These are phyloP conservation scores for Macrosteles quadrilineatus DNA, from an alignment of 1,140 invertebrate species.

Conservation along the genomic window DNA sequence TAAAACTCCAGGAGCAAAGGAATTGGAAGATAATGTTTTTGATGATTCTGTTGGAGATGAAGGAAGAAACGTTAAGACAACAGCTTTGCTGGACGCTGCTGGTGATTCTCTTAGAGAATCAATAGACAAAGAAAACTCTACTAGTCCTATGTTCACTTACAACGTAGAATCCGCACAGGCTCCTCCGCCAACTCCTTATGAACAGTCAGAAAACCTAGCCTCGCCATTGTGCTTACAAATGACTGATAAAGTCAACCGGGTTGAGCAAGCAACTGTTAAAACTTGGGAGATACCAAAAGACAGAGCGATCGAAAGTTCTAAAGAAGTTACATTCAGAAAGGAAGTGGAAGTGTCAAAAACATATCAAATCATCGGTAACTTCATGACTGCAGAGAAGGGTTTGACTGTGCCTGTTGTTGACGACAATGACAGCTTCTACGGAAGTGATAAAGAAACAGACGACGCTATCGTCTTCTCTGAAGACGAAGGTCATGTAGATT, in stretches of 20 bases:
- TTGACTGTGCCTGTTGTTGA: conserved; percentile 45
- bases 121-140: not conserved
- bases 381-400: conserved; percentile 40
- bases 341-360: conserved; percentile 46
- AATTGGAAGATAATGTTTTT: conserved; percentile 3
- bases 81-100: conserved; percentile 21
- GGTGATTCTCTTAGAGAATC: conserved; percentile 14
- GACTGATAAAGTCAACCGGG: conserved; percentile 42
- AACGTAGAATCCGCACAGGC: not conserved
- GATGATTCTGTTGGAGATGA: not conserved
- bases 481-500: conserved; percentile 55
- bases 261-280: conserved; percentile 42
- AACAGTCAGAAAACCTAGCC: conserved; percentile 5
- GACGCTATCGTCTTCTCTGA: conserved; percentile 72
- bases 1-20: not conserved
- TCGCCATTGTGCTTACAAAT: conserved; percentile 43
- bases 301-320: conserved; percentile 40
- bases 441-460: conserved; percentile 64
- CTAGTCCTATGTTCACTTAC: not conserved
- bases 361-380: conserved; percentile 44
- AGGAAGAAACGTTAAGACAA: conserved; percentile 1
- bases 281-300: conserved; percentile 42
- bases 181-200: conserved; percentile 31
- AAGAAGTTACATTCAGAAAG: conserved; percentile 44
- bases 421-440: conserved; percentile 62